These are phyloP conservation scores for Intellagama lesueurii DNA, from an alignment of 2,797 vertebrate species.

Conservation along the genomic window DNA sequence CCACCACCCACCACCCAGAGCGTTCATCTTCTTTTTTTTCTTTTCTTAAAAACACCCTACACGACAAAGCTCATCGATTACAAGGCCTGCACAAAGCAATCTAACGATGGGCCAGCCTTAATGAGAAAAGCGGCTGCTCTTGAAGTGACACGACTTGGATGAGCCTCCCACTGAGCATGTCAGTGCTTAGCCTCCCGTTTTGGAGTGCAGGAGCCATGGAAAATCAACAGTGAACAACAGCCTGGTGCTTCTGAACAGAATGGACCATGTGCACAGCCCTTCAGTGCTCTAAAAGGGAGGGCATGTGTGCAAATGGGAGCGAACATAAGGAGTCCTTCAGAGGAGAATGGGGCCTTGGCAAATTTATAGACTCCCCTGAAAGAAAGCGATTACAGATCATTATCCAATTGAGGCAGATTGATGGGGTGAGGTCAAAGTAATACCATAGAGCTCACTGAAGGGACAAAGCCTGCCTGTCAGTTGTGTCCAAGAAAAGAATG, in stretches of 20 bases:
- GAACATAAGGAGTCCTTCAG: conserved; percentile 98
- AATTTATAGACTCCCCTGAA: conserved; percentile 99
- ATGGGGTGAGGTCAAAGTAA: conserved; percentile 99
- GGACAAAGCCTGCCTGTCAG: conserved; percentile 96
- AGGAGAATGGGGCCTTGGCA: conserved; percentile 93
- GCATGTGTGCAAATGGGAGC: conserved; percentile 89
- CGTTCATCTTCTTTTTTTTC: conserved; percentile 70
- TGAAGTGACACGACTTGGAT: conserved; percentile 77
- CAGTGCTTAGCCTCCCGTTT: conserved; percentile 82
- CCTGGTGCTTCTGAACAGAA: conserved; percentile 78
- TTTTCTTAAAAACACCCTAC: conserved; percentile 63
- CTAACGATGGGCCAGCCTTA: conserved; percentile 94
- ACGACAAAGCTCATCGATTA: conserved; percentile 89
- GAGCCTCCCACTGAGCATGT: conserved; percentile 85
- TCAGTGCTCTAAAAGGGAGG: conserved; percentile 86
- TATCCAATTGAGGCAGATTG: conserved; percentile 99
- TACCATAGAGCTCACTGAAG: conserved; percentile 90
- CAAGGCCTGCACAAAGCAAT: conserved; percentile 86
- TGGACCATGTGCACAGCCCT: conserved; percentile 90
- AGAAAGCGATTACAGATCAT: conserved; percentile 99
- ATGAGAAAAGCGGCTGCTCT: conserved; percentile 85
- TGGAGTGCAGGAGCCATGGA: conserved; percentile 84
- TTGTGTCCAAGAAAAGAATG: conserved; percentile 77
- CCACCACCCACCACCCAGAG: conserved; percentile 52
- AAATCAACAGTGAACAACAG: conserved; percentile 84